These are phyloP conservation scores for Cercopithecus mona DNA, from an alignment of 2,113 vertebrate genomes.

Conservation along the genomic window DNA sequence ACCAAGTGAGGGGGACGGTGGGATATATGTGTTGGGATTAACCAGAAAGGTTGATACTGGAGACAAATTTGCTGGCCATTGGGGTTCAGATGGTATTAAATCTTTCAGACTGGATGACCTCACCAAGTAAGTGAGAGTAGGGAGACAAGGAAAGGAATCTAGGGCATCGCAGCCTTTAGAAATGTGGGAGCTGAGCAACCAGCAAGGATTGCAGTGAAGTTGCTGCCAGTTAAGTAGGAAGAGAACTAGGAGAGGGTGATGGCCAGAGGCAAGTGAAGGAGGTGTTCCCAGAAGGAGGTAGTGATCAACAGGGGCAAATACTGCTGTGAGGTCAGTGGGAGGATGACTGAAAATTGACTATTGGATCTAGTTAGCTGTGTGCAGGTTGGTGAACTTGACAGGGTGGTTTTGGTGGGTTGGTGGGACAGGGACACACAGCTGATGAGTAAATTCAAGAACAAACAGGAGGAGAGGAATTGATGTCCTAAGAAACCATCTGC, in stretches of 20 bases:
- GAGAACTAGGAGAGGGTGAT: background rate
- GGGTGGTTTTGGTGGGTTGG: background rate
- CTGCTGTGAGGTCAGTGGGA: background rate
- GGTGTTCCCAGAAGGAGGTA: background rate
- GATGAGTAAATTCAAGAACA: background rate
- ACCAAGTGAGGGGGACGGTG: accelerated
- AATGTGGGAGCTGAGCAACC: background rate
- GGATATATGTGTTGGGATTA: background rate
- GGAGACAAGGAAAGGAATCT: background rate
- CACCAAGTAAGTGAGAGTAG: background rate
- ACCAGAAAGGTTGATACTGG: background rate
- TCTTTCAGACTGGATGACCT: background rate
- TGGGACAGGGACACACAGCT: background rate
- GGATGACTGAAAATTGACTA: background rate
- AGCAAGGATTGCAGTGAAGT: background rate
- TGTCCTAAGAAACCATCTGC: accelerated
- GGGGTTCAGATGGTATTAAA: background rate
- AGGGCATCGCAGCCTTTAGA: background rate
- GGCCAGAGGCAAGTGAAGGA: background rate
- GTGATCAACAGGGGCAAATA: accelerated
- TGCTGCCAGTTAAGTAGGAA: background rate
- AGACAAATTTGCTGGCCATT: background rate
- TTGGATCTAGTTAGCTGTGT: background rate
- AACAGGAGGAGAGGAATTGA: background rate
- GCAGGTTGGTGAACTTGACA: background rate